These are phyloP conservation scores for Cotesia chilonis DNA, from an alignment of 1,140 invertebrate genomes.

Conservation along the genomic window DNA sequence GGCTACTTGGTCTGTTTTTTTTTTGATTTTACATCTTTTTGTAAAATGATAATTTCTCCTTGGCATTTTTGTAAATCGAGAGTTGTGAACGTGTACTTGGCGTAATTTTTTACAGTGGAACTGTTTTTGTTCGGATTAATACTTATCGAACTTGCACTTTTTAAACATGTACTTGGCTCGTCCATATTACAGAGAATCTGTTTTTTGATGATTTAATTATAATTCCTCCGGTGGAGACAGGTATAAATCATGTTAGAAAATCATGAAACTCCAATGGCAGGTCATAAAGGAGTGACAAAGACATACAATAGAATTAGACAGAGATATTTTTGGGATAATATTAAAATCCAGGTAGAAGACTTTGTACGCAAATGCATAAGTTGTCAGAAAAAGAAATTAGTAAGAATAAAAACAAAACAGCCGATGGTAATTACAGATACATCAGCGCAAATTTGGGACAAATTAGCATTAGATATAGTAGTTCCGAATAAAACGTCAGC, in stretches of 20 bases:
- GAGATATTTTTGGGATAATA: slow-evolving; percentile 36
- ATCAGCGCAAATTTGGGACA: slow-evolving; percentile 33
- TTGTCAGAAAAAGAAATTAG: slow-evolving; percentile 11
- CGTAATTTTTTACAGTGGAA: too few relatives aligned
- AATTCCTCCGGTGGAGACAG: slow-evolving; percentile 11
- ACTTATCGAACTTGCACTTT: too few relatives aligned
- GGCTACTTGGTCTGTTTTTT: too few relatives aligned
- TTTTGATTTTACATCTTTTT: too few relatives aligned
- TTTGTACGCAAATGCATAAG: slow-evolving; percentile 35
- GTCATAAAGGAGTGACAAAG: slow-evolving; percentile 42
- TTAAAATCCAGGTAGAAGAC: too few relatives aligned
- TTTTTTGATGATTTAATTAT: too few relatives aligned
- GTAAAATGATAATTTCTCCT: too few relatives aligned
- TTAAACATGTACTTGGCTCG: too few relatives aligned
- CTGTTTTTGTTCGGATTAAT: too few relatives aligned
- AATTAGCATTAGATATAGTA: slow-evolving; percentile 36
- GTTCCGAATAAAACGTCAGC: slow-evolving; percentile 28
- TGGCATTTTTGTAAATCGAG: too few relatives aligned
- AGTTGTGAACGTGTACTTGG: too few relatives aligned
- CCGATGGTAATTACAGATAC: slow-evolving; percentile 39
- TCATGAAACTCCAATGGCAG: slow-evolving; percentile 30
- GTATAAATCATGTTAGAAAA: slow-evolving; percentile 22
- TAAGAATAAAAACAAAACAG: slow-evolving; percentile 7
- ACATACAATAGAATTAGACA: slow-evolving; percentile 33
- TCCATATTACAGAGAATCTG: too few relatives aligned